Base-by-base conservation (phyloP, 2,113 vertebrate genomes). In the Orthonyx spaldingii region DNA sequence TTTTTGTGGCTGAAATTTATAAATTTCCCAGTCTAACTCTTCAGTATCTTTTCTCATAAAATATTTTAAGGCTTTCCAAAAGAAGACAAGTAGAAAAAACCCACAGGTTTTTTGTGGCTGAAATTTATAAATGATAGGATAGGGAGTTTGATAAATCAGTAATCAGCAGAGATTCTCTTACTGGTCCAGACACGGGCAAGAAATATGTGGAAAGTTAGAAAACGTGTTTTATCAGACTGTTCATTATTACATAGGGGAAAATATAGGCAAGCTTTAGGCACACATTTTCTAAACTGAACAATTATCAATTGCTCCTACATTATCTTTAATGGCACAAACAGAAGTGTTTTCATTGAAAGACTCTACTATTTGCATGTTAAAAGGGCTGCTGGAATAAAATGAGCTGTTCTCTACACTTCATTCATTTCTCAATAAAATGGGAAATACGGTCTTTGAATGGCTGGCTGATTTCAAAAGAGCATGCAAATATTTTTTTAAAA, bases 401-500 rank as follows among this genome's bases (percentile, higher is more conserved):
- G 27, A 81, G 53, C 18, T 39, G 93, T 95, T 94, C 50, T 59
- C 46, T 86, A 90, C 11, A 30, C 53, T 96, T 96, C 49, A 94
- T 79, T 96, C 22, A 63, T 91, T 93, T 90, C 81, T 95, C 94
- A 82, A 89, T 94, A 90, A 94, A 93, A 95, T 41, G 17, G 47
- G 53, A 84, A 76, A 78, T 91, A 69, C 1, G 0, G 23, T 76
- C 52, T 86, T 81, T 95, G 63, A 93, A 93, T 82, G 74, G 61
- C 49, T 87, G 50, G 85, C 78, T 95, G 71, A 90, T 81, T 95
- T 93, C 81, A 94, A 71, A 94, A 96, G 52, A 93, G 6, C 80
- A 37, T 76, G 75, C 42, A 95, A 94, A 95, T 94, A 95, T 95
- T 97, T 95, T 97, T 96, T 84, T 37, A 72, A 96, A 91, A 89